Percentiles rank a stretch among this genome's conserved stretches.
Conservation (phyloP, 2,797 vertebrate species). For the Amniataba percoides region DNA sequence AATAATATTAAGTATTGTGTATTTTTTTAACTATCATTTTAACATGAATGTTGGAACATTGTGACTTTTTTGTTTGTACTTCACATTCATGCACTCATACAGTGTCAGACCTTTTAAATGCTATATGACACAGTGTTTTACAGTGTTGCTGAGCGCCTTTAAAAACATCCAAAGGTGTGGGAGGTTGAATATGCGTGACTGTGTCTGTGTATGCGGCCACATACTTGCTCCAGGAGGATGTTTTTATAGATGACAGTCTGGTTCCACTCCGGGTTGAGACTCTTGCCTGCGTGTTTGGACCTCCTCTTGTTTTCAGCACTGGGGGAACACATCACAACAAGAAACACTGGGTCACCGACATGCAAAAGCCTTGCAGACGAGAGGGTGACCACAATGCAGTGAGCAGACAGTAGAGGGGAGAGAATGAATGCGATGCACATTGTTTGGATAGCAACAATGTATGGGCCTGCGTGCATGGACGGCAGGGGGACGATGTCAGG, state of each 20-base stretch:
- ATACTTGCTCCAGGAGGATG: constrained; percentile 96
- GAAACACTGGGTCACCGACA: constrained; percentile 41
- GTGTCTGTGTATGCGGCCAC: not conserved
- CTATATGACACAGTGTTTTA: not conserved
- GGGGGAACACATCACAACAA: constrained; percentile 66
- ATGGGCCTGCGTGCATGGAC: constrained; percentile 69
- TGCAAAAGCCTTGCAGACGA: constrained; percentile 1
- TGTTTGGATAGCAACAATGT: constrained; percentile 67
- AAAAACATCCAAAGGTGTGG: not conserved
- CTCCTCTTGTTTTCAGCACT: constrained; percentile 97
- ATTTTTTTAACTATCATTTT: constrained; percentile 1
- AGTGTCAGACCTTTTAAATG: too few relatives aligned
- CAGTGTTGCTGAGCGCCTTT: too few relatives aligned
- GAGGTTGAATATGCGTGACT: not conserved
- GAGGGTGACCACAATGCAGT: constrained; percentile 53
- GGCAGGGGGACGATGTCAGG: constrained; percentile 61
- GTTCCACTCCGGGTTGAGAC: constrained; percentile 98
- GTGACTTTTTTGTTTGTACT: not conserved
- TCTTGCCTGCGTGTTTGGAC: constrained; percentile 95
- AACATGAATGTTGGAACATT: not conserved
- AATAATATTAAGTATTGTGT: constrained; percentile 4
- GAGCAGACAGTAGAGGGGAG: constrained; percentile 53
- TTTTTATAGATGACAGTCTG: constrained; percentile 99
- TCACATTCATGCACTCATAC: not conserved
- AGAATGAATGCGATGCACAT: constrained; percentile 69